Conservation (phyloP, 53 echinoderm and acorn worm genomes). For the Temnopleurus reevesii region DNA sequence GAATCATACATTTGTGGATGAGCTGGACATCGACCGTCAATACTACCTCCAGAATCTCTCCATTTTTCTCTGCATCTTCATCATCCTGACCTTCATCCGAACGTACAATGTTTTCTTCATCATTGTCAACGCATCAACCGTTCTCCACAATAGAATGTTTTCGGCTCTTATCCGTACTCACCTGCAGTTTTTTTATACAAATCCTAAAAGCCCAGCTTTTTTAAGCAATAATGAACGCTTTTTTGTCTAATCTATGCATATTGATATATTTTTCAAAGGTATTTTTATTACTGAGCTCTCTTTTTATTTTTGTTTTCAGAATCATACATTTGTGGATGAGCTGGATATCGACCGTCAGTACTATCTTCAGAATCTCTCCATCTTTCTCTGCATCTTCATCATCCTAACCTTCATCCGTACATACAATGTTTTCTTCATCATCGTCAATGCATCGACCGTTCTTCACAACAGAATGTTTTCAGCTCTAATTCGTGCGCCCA, state of each 20-base stretch:
- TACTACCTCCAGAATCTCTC: conserved; percentile 49
- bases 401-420: conserved; percentile 60
- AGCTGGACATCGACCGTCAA: conserved; percentile 29
- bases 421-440: conserved; percentile 58
- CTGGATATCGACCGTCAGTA: conserved; percentile 47
- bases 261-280: too few relatives aligned
- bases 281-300: too few relatives aligned
- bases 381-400: conserved; percentile 43
- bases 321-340: background rate
- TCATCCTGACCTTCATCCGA: conserved; percentile 55
- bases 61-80: conserved; percentile 43
- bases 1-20: background rate
- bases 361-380: conserved; percentile 51
- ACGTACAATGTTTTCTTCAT: conserved; percentile 57
- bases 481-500: conserved; percentile 68
- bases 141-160: conserved; percentile 71
- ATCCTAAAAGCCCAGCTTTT: conserved; percentile 65
- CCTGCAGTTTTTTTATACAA: conserved; percentile 68
- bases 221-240: too few relatives aligned
- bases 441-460: conserved; percentile 57
- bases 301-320: background rate
- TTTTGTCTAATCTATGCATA: too few relatives aligned
- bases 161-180: conserved; percentile 59
- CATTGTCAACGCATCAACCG: conserved; percentile 50
- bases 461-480: conserved; percentile 77